Percentiles rank a stretch among this genome's conserved stretches.
phyloP scores from a whole-genome alignment of 2,797 vertebrate genomes.

The Gymnoscopelus braueri region DNA sequence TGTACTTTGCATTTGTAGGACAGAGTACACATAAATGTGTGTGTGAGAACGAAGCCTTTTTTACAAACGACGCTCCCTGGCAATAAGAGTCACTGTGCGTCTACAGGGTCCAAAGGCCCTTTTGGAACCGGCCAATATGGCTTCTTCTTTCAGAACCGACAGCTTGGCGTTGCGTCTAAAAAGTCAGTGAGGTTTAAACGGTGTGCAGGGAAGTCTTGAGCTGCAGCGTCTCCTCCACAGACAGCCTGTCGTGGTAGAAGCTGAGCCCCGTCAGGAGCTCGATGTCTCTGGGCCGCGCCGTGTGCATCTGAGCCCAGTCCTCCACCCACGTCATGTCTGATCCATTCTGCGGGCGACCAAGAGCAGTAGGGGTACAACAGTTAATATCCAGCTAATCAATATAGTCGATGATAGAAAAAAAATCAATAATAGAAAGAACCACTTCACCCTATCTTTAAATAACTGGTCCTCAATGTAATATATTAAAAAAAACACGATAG shows the following conservation, averaged over 20 bases:
- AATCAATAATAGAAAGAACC: not conserved
- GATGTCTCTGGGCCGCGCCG: constrained; percentile 88
- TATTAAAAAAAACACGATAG: too few relatives aligned
- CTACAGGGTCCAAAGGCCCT: constrained; percentile 20
- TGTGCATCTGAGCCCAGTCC: constrained; percentile 85
- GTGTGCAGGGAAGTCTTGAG: constrained; percentile 90
- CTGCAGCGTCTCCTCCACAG: constrained; percentile 85
- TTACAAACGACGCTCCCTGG: not conserved
- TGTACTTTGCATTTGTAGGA: too few relatives aligned
- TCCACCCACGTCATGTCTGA: constrained; percentile 81
- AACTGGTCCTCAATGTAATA: too few relatives aligned
- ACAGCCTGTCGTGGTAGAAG: constrained; percentile 88
- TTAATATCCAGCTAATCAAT: not conserved
- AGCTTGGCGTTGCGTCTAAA: not conserved
- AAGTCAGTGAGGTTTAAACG: constrained; percentile 48
- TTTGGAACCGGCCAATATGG: constrained; percentile 33
- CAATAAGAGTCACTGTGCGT: not conserved
- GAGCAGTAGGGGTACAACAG: not conserved
- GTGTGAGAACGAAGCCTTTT: not conserved
- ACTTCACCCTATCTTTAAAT: too few relatives aligned
- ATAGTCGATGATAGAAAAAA: not conserved
- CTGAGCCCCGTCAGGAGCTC: constrained; percentile 93
- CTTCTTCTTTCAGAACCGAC: constrained; percentile 35
- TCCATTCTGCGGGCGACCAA: constrained; percentile 67
- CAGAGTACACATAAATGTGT: too few relatives aligned